Percentiles rank a stretch among this genome's conserved stretches.
phyloP scores from a whole-genome alignment of 1,140 invertebrate genomes.

The Phortica variegata region DNA sequence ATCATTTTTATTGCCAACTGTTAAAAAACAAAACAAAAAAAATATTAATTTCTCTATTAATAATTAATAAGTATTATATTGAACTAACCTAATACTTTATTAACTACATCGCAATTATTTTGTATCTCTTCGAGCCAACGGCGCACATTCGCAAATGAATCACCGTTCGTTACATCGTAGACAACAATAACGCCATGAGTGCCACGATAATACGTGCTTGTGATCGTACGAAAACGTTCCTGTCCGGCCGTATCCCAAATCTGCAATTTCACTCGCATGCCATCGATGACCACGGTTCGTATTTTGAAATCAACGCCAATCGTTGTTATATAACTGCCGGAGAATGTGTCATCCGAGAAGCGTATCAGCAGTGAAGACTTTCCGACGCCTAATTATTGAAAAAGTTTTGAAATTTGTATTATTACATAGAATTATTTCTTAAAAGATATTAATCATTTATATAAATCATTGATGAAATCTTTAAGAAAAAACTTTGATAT shows the following conservation, averaged over 20 bases:
- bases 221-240: conserved; percentile 70
- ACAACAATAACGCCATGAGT: conserved; percentile 99
- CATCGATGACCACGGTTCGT: conserved; percentile 90
- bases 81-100: conserved; percentile 89
- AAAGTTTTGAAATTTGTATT: background rate
- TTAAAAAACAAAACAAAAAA: conserved; percentile 42
- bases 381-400: conserved; percentile 82
- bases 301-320: conserved; percentile 99
- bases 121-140: conserved; percentile 98
- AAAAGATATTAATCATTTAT: too few species aligned
- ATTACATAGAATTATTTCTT: too few species aligned
- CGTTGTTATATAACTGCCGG: conserved; percentile 98
- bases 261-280: conserved; percentile 95
- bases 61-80: background rate
- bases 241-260: conserved; percentile 94
- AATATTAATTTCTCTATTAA: background rate
- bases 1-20: conserved; percentile 99
- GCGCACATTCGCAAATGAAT: conserved; percentile 99
- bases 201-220: conserved; percentile 89
- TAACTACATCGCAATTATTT: conserved; percentile 99
- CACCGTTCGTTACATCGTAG: conserved; percentile 98
- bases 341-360: conserved; percentile 98
- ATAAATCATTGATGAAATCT: too few species aligned
- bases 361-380: conserved; percentile 96
- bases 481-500: too few species aligned